Conservation (phyloP, 2,888 invertebrate species). For the Drosophila putrida region DNA sequence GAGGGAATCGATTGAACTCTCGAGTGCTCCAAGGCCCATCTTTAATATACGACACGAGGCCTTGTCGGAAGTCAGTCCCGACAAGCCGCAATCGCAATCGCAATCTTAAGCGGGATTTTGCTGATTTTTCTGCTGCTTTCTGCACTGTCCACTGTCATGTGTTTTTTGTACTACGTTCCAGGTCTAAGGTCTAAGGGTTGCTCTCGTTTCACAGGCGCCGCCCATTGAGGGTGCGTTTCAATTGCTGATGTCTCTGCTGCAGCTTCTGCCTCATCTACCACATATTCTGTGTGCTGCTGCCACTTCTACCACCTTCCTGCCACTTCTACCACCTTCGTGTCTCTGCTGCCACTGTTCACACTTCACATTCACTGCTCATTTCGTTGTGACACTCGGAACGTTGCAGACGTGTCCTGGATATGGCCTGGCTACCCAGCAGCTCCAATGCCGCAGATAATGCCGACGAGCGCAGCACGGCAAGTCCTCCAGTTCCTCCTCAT, state of each 20-base stretch:
- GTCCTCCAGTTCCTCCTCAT: constrained; percentile 60
- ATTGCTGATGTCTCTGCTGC: background rate
- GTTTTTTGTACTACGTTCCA: background rate
- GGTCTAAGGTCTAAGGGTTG: constrained; percentile 27
- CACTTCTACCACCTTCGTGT: background rate
- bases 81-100: background rate
- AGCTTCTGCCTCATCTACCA: background rate
- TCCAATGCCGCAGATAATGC: constrained; percentile 64
- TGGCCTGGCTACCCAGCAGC: constrained; percentile 73
- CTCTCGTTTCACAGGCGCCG: constrained; percentile 9
- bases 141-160: background rate
- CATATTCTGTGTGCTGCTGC: background rate
- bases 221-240: constrained; percentile 8
- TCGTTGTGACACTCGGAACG: constrained; percentile 7
- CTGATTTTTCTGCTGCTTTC: background rate
- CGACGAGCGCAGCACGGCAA: constrained; percentile 70
- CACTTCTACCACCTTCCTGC: too few relatives aligned
- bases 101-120: background rate
- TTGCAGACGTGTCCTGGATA: constrained; percentile 33
- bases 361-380: constrained; percentile 27
- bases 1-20: background rate
- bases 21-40: constrained; percentile 38
- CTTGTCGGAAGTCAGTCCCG: background rate
- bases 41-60: constrained; percentile 37
- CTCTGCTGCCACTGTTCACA: constrained; percentile 1